A percentile compares a stretch with the other conserved stretches of the same genome.
These are phyloP conservation scores for Hyphantria cunea DNA, from an alignment of 1,140 invertebrate genomes.

Conservation along the genomic window DNA sequence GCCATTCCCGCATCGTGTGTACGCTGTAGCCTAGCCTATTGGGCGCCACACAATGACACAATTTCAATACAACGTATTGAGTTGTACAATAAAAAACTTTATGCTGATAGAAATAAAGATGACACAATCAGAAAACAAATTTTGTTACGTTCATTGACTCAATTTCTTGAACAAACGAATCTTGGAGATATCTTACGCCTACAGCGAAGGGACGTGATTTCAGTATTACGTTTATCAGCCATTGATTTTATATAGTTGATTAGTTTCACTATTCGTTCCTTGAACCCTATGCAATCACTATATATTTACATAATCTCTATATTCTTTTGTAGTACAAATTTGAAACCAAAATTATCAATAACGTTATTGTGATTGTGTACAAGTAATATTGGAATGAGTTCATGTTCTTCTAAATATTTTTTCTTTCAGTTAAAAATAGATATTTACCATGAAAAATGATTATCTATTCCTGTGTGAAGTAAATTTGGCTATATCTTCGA, in stretches of 20 bases:
- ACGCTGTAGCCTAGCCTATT: conserved; percentile 30
- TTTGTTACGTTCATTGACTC: conserved; percentile 31
- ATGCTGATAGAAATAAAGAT: neutral
- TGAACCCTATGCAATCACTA: too few species aligned
- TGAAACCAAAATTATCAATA: too few species aligned
- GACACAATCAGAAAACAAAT: neutral
- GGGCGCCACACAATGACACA: conserved; percentile 28
- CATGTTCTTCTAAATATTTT: too few species aligned
- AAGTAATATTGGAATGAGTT: too few species aligned
- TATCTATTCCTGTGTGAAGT: too few species aligned
- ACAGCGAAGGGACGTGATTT: conserved; percentile 17
- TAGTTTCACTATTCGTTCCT: neutral
- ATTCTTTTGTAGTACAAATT: too few species aligned
- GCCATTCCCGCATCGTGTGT: conserved; percentile 26
- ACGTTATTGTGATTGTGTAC: too few species aligned
- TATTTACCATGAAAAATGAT: too few species aligned
- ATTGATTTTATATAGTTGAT: conserved; percentile 14
- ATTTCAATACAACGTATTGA: neutral
- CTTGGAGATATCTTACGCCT: conserved; percentile 26
- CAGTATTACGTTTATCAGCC: conserved; percentile 18
- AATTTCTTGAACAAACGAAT: conserved; percentile 37
- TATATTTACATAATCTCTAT: too few species aligned
- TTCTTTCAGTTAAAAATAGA: too few species aligned
- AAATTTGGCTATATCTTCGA: too few species aligned
- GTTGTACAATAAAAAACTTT: neutral